A percentile compares a stretch with the other conserved stretches of the same genome.
These are phyloP conservation scores for Callospermophilus lateralis DNA, from an alignment of 2,113 vertebrate species.

Conservation along the genomic window DNA sequence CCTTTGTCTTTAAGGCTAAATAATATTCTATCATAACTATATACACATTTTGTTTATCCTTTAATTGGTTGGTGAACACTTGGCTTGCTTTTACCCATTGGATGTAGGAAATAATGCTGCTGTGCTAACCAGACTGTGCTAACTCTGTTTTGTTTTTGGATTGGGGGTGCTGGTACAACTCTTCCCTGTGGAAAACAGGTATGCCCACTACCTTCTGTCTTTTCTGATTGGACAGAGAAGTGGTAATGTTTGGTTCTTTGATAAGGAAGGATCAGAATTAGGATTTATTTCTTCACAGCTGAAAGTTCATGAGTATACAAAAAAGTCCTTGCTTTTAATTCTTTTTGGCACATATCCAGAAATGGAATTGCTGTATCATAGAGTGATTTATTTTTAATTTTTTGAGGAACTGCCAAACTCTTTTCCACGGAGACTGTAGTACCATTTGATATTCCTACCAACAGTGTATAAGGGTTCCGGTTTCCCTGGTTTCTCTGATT, in stretches of 20 bases:
- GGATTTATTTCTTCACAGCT: background rate
- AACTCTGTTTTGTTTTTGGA: background rate
- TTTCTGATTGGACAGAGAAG: background rate
- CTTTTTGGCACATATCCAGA: background rate
- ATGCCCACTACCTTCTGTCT: background rate
- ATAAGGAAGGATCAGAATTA: background rate
- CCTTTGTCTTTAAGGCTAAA: background rate
- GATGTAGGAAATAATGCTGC: background rate
- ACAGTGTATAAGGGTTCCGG: background rate
- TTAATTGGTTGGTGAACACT: background rate
- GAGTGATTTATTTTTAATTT: background rate
- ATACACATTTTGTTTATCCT: background rate
- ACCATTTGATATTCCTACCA: background rate
- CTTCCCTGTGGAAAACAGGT: background rate
- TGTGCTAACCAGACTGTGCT: background rate
- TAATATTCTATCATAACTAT: background rate
- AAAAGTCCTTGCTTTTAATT: background rate
- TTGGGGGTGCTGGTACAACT: background rate
- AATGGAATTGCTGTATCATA: background rate
- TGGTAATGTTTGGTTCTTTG: background rate
- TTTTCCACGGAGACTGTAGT: background rate
- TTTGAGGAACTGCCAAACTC: background rate
- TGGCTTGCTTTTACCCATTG: background rate
- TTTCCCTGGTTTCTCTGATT: background rate
- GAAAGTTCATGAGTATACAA: background rate